Evolutionary conservation across 92 coral and sea anemone species (phyloP), one percentile per base, ranked within the genome.

Genomic region (Parazoanthus darwini): DNA sequence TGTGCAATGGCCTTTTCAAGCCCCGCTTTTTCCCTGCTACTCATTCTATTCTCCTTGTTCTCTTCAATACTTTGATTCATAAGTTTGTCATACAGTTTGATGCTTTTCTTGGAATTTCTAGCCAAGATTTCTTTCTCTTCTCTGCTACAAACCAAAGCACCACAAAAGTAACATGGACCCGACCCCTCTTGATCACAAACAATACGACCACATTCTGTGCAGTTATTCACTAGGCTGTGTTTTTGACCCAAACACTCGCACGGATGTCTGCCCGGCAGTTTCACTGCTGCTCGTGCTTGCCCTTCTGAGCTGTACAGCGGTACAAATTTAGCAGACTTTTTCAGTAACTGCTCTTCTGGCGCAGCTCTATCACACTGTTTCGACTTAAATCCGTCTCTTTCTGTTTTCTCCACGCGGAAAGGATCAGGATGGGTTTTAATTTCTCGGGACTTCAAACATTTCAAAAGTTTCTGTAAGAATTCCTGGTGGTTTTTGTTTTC

Each of bases 101-200:
- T 90, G 81, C 99, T 92, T 77, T 94, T 94, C 90, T 95, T 97
- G 25, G 99, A 97, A 38, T 93, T 94, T 86, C 96, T 93, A 1
- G 96, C 97, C 80, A 97, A 78, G 43, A 97, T 85, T 78, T 97
- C 98, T 86, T 93, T 92, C 84, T 95, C 98, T 83, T 92, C 98
- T 73, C 66, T 79, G 25, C 95, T 93, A 86, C 99, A 97, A 80
- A 97, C 99, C 87, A 97, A 88, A 66, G 93, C 92, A 85, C 95
- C 97, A 88, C 99, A 97, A 88, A 97, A 96, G 86, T 95, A 97
- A 87, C 99, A 97, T 8, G 98, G 99, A 2, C 99, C 99, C 37
- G 93, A 96, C 4, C 99, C 99, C 83, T 96, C 99, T 77, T 96
- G 99, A 65, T 91, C 96, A 80, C 99, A 96, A 20, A 96, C 96